A percentile compares a stretch with the other conserved stretches of the same genome.
phyloP scores from a whole-genome alignment of 2,888 invertebrate genomes.

The Melieria omissa region DNA sequence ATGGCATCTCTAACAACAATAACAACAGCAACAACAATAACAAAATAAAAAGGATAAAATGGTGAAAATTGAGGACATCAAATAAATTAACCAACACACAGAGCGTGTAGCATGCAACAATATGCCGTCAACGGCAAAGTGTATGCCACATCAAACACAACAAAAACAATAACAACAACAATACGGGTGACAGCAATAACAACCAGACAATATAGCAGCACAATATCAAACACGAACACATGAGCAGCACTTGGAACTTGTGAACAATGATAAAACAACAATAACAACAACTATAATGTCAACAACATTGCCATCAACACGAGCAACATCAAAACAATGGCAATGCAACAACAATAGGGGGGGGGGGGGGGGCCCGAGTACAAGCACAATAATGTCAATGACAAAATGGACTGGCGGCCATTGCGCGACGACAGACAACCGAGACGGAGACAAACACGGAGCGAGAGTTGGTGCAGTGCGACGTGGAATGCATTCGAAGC shows the following conservation, averaged over 20 bases:
- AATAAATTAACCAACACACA: no score
- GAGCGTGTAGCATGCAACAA: background rate
- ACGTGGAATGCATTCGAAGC: background rate
- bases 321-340: background rate
- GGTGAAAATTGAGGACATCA: background rate
- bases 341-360: background rate
- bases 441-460: background rate
- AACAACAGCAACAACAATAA: slow-evolving; percentile 2
- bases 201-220: no score
- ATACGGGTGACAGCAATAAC: background rate
- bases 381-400: background rate
- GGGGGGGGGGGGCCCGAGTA: no score
- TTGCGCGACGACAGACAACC: background rate
- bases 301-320: slow-evolving; percentile 8
- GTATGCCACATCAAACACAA: background rate
- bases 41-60: background rate
- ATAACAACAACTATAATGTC: background rate
- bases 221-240: no score
- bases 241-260: no score
- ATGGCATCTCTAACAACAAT: slow-evolving; percentile 1
- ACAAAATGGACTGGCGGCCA: background rate
- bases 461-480: background rate
- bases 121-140: slow-evolving; percentile 2
- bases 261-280: background rate
- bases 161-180: background rate